Percentiles rank a stretch among this genome's conserved stretches.
phyloP scores from a whole-genome alignment of 2,888 invertebrate genomes.

The Eucera pruinosa region DNA sequence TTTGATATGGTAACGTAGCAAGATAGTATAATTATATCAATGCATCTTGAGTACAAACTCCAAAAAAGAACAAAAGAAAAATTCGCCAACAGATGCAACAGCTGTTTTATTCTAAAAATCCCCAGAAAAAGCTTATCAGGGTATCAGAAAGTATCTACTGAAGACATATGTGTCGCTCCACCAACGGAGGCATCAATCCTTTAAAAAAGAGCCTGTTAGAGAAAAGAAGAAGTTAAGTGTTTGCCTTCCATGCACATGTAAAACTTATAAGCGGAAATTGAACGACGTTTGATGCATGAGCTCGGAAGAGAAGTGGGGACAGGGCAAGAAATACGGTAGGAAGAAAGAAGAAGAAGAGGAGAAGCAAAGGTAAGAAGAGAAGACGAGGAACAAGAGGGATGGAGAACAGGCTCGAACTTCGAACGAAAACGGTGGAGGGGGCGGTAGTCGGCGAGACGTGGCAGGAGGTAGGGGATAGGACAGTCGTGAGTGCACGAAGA shows the following conservation, averaged over 20 bases:
- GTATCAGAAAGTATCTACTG: too few relatives aligned
- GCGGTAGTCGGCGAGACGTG: constrained; percentile 56
- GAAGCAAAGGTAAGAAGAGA: constrained; percentile 7
- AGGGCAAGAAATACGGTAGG: neutral
- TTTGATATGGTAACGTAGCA: too few relatives aligned
- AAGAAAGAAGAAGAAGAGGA: neutral
- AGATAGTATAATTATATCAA: too few relatives aligned
- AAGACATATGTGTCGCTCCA: too few relatives aligned
- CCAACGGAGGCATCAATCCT: too few relatives aligned
- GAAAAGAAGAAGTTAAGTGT: constrained; percentile 31
- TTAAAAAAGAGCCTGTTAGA: neutral
- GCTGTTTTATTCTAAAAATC: too few relatives aligned
- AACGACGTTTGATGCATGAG: constrained; percentile 37
- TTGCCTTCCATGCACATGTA: constrained; percentile 16
- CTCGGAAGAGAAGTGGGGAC: constrained; percentile 35
- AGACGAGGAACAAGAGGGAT: constrained; percentile 18
- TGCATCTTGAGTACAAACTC: too few relatives aligned
- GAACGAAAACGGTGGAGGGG: constrained; percentile 46
- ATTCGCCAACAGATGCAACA: too few relatives aligned
- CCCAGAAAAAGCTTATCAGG: too few relatives aligned
- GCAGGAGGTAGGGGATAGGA: constrained; percentile 32
- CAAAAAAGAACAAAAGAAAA: too few relatives aligned
- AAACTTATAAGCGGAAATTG: constrained; percentile 48
- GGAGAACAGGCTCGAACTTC: constrained; percentile 17
- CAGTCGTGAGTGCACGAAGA: constrained; percentile 63